A percentile compares a stretch with the other conserved stretches of the same genome.
phyloP scores from a whole-genome alignment of 2,888 invertebrate species.

The Arrhopalites spinosus region DNA sequence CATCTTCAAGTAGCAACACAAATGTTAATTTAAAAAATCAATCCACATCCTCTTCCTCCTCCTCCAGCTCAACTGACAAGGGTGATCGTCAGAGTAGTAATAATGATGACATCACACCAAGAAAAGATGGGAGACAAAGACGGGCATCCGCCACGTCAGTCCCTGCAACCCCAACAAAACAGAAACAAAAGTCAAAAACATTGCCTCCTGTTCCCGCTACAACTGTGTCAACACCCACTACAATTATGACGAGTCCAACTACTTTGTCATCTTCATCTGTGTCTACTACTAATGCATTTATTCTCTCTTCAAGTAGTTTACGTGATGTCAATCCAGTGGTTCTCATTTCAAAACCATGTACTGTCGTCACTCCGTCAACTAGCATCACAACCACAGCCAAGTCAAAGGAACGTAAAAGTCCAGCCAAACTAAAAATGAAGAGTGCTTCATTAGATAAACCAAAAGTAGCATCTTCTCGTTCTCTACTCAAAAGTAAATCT shows the following conservation, averaged over 20 bases:
- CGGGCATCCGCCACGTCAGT: constrained; percentile 23
- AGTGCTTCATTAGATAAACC: constrained; percentile 29
- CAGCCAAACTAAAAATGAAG: constrained; percentile 33
- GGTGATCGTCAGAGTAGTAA: too few species aligned
- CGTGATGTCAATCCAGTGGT: constrained; percentile 28
- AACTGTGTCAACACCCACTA: neutral
- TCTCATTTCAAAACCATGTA: constrained; percentile 19
- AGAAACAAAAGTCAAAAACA: neutral
- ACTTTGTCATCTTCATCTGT: neutral
- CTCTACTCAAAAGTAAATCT: constrained; percentile 14
- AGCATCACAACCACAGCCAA: neutral
- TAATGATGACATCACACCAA: neutral
- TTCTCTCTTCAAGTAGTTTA: constrained; percentile 36
- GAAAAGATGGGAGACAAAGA: constrained; percentile 27
- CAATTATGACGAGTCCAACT: neutral
- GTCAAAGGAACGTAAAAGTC: constrained; percentile 25
- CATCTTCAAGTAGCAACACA: neutral
- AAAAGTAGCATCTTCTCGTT: neutral
- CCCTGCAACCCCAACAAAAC: constrained; percentile 4
- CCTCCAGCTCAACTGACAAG: neutral
- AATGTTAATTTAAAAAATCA: neutral
- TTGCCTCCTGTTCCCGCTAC: neutral
- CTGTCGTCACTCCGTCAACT: neutral
- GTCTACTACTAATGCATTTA: constrained; percentile 21
- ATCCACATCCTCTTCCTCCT: neutral